Base-by-base conservation (phyloP, 2,113 vertebrate genomes). In the Ophiodon elongatus region DNA sequence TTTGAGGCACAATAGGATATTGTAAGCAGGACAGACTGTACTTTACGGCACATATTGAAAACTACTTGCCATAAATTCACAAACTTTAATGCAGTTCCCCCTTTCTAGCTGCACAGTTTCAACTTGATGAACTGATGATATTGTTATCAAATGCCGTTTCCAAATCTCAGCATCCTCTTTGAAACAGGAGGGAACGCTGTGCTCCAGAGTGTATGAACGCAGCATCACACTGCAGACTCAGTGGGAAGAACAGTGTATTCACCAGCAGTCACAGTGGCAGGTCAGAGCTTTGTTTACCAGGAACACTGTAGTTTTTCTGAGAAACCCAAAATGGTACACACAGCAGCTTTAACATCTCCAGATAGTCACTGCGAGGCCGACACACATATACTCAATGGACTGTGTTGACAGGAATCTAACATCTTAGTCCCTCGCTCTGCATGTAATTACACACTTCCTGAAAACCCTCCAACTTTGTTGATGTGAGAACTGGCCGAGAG, bases 381-480 rank as follows among this genome's bases (percentile, higher is more conserved):
- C 31, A 50, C 64, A 71, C 64, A 66, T n/a, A 72, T 31, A 50
- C 73, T 54, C 54, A 43, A 73, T 21, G 23, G 77, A 23, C 56
- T 47, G 35, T 65, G 69, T 73, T 82, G 82, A 84, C 60, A 63
- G 56, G 47, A 50, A 66, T 76, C 60, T 71, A 70, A 79, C 79
- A 85, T 80, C 56, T 82, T 25, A 77, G 83, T 76, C 74, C 50
- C 45, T 62, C 10, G 69, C 79, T 91, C 75, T 78, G 68, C 64
- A 66, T 78, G 79, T 79, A 76, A 79, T 80, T 70, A 83, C 57
- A 83, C 59, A 62, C 66, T 67, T 79, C 35, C 79, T 67, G 70
- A 87, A 88, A 77, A 82, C 65, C 52, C 70, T 85, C 79, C 73
- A 85, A 85, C 79, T 83, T 83, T 88, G 76, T 75, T 65, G 79